These are phyloP conservation scores for Zosterops lateralis DNA, from an alignment of 2,113 vertebrate genomes.

Conservation along the genomic window DNA sequence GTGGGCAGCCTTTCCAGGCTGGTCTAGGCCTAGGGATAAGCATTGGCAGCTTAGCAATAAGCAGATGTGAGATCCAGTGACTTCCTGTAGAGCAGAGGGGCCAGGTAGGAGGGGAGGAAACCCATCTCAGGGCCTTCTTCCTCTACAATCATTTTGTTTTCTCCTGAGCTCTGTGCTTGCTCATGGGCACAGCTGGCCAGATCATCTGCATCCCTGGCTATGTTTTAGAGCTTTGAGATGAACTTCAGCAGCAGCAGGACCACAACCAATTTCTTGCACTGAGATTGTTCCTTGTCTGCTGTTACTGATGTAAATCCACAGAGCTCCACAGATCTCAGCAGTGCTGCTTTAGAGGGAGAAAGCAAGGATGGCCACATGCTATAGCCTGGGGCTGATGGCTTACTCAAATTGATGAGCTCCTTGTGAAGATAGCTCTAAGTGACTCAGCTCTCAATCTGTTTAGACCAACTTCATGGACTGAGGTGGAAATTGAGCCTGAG, in stretches of 20 bases:
- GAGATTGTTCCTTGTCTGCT: not conserved
- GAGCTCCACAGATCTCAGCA: not conserved
- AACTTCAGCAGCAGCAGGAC: not conserved
- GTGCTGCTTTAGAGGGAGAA: not conserved
- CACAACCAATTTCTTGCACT: not conserved
- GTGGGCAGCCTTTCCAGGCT: not conserved
- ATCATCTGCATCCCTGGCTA: not conserved
- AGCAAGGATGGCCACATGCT: not conserved
- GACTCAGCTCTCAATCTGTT: slow-evolving; percentile 37
- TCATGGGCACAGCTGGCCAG: not conserved
- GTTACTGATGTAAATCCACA: not conserved
- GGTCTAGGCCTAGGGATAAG: not conserved
- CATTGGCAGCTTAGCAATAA: not conserved
- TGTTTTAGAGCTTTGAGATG: not conserved
- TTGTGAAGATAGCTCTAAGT: slow-evolving; percentile 19
- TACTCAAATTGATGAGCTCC: slow-evolving; percentile 12
- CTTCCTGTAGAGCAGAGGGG: accelerated
- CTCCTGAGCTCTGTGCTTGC: not conserved
- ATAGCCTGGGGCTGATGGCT: not conserved
- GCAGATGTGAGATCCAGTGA: not conserved
- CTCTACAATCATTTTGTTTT: not conserved
- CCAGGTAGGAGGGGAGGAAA: not conserved
- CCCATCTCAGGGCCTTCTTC: not conserved
- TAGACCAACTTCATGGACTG: not conserved
- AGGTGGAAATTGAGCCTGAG: not conserved